Conservation (phyloP, 2,113 vertebrate species). For the Poecile atricapillus region DNA sequence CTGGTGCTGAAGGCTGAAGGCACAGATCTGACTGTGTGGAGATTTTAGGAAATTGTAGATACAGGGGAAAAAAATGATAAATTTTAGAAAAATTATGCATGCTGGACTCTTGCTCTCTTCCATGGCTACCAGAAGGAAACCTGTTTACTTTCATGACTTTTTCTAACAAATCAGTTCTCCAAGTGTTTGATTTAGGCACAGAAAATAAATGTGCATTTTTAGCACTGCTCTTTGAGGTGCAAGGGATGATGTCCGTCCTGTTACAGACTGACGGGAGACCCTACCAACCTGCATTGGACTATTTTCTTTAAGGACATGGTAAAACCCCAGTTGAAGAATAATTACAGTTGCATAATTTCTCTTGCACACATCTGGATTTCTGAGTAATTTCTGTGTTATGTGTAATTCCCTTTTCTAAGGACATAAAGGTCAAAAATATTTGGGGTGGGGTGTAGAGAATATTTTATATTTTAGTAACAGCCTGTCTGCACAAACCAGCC, state of each 20-base stretch:
- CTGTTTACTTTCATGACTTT: neutral
- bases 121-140: neutral
- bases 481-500: no score
- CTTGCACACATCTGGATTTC: neutral
- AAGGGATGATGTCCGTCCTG: neutral
- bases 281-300: neutral
- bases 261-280: neutral
- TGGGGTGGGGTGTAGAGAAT: no score
- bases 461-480: no score
- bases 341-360: neutral
- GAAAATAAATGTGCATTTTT: neutral
- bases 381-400: neutral
- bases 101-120: neutral
- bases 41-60: neutral
- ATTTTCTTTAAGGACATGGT: neutral
- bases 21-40: neutral
- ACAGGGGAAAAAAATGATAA: neutral
- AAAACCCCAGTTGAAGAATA: neutral
- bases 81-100: neutral
- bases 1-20: neutral
- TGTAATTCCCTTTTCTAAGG: neutral
- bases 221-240: neutral
- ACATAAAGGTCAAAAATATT: neutral
- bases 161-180: neutral
- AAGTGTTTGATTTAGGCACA: neutral